Percentiles rank a stretch among this genome's conserved stretches.
These are phyloP conservation scores for Heliconius hortense DNA, from an alignment of 2,888 invertebrate species.

Conservation along the genomic window DNA sequence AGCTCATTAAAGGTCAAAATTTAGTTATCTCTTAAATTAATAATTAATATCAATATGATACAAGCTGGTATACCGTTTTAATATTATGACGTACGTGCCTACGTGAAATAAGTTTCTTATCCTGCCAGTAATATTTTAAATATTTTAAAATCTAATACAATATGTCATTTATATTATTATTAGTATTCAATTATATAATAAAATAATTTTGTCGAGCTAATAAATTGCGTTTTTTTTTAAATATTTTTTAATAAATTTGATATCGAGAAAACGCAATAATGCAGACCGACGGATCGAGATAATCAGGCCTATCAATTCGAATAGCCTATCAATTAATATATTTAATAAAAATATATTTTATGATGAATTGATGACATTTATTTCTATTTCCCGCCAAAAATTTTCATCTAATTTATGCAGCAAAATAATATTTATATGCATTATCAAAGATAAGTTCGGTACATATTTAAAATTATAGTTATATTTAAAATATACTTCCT, in stretches of 20 bases:
- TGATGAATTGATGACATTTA: neutral
- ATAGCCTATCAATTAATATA: neutral
- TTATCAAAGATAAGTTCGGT: neutral
- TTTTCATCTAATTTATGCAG: too few species aligned
- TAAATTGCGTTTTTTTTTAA: neutral
- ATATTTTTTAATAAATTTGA: neutral
- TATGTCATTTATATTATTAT: neutral
- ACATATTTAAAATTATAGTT: too few species aligned
- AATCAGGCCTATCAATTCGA: neutral
- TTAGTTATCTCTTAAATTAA: conserved; percentile 5
- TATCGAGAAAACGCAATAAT: neutral
- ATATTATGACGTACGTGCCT: neutral
- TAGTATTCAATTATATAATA: too few species aligned
- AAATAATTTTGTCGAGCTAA: neutral
- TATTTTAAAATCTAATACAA: neutral
- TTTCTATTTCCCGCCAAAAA: conserved; percentile 2
- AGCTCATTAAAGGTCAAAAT: conserved; percentile 1
- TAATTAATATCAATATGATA: conserved; percentile 11
- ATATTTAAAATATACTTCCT: too few species aligned
- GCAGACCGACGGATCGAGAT: conserved; percentile 2
- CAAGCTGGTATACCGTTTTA: neutral
- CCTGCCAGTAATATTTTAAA: neutral
- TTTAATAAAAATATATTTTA: neutral
- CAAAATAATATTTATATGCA: too few species aligned
- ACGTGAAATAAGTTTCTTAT: neutral